phyloP scores from a whole-genome alignment of 2,888 invertebrate species.

The Andrena dorsata region DNA sequence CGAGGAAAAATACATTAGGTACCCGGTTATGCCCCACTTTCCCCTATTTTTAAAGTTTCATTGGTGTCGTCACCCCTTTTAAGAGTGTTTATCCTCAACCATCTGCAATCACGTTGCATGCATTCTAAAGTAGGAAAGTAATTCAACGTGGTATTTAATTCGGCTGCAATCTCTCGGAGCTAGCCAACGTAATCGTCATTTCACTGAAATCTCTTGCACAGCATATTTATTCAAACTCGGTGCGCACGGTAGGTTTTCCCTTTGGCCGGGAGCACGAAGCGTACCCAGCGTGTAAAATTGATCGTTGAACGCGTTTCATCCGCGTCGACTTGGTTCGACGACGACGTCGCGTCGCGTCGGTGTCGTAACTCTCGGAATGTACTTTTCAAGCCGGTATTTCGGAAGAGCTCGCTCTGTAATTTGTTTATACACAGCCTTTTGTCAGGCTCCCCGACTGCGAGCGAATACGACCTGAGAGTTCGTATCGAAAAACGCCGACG shows the following conservation, averaged over 20 bases:
- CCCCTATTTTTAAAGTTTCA: constrained; percentile 19
- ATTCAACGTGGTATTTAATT: background rate
- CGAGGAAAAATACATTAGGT: too few relatives aligned
- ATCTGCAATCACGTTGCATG: background rate
- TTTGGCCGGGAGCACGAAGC: background rate
- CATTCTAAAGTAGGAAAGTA: constrained; percentile 1
- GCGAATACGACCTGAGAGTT: background rate
- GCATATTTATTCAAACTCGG: constrained; percentile 22
- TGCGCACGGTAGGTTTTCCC: constrained; percentile 21
- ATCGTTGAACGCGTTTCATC: constrained; percentile 41
- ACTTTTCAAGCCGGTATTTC: constrained; percentile 43
- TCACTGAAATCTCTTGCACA: background rate
- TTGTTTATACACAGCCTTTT: constrained; percentile 54
- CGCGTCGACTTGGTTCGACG: constrained; percentile 12
- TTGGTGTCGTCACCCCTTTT: background rate
- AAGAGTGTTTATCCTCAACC: background rate
- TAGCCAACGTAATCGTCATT: constrained; percentile 15
- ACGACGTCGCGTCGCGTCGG: constrained; percentile 17
- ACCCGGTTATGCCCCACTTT: too few relatives aligned
- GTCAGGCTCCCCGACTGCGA: background rate
- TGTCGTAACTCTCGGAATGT: constrained; percentile 48
- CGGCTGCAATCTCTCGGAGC: background rate
- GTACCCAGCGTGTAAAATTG: constrained; percentile 46
- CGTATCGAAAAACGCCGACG: constrained; percentile 2
- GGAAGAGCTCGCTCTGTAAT: constrained; percentile 37